Evolutionary conservation across 2,888 invertebrate genomes (phyloP), one percentile per base, ranked within the genome.

Genomic region (Horisme vitalbata): DNA sequence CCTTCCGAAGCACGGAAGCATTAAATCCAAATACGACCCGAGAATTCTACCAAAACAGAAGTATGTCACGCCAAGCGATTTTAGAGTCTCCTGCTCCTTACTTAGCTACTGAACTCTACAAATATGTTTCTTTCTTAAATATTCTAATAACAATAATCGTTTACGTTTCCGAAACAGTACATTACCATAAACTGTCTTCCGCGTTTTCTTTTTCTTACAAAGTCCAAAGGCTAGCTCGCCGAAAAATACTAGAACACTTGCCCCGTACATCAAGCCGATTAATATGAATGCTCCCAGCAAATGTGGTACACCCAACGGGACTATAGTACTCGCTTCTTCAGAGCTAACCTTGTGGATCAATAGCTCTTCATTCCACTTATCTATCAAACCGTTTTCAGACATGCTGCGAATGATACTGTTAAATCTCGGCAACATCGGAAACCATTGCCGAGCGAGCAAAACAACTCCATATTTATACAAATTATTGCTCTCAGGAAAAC

Each of bases 391-490:
- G 49, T 89, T 90, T 55, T 90, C 90, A 0, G 81, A 79, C 5
- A 90, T 81, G 37, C 88, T 85, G 0, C 90, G 78, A 34, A 90
- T 89, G 37, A 90, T 88, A 28, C 63, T 74, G 61, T 90, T 87
- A 43, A 90, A 80, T 41, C 81, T 75, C 0, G 73, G 78, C 36
- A 88, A 56, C 71, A 90, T 79, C 3, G 90, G 90, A 59, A 81
- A 89, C 89, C 89, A 90, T 61, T 83, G 80, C 14, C 86, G 71
- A 14, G 86, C 75, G 26, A 90, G 56, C 30, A 90, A 63, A 9
- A 85, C 89, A n/a, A 90, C 90, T 0, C 85, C 87, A 45, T 90
- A 90, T 63, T 90, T 89, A 58, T 90, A 90, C 52, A 90, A 70
- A 51, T 87, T 89, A 58, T 83, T 62, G 44, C 76, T 79, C 59